phyloP scores from a whole-genome alignment of 2,797 vertebrate genomes.

The Catamblyrhynchus diadema region DNA sequence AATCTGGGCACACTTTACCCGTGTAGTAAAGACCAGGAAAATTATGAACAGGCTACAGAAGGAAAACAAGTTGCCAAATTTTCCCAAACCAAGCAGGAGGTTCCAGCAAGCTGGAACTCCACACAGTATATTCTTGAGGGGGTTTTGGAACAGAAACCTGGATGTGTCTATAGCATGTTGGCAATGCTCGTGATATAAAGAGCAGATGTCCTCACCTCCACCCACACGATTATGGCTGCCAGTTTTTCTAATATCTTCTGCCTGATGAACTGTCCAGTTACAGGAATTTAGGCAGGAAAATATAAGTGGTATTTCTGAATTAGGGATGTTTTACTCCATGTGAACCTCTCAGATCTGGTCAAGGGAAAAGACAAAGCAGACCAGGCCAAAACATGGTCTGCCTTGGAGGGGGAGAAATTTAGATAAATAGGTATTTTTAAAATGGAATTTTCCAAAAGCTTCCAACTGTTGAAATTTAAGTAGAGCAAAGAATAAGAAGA shows the following conservation, averaged over 20 bases:
- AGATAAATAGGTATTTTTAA: not conserved
- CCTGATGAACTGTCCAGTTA: constrained; percentile 64
- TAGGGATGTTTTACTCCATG: not conserved
- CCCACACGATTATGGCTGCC: constrained; percentile 55
- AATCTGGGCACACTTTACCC: constrained; percentile 63
- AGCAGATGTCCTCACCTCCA: constrained; percentile 71
- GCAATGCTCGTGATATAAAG: constrained; percentile 54
- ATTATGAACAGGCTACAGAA: constrained; percentile 53
- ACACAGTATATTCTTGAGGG: constrained; percentile 50
- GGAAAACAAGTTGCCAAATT: constrained; percentile 47
- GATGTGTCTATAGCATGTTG: constrained; percentile 57
- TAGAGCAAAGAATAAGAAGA: not conserved
- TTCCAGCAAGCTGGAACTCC: constrained; percentile 62
- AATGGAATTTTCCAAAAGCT: not conserved
- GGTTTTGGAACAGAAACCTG: constrained; percentile 67
- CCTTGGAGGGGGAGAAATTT: not conserved
- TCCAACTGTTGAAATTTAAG: not conserved
- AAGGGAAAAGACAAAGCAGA: not conserved
- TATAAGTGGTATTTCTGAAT: not conserved
- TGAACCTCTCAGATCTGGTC: not conserved
- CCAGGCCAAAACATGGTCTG: not conserved
- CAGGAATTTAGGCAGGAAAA: constrained; percentile 44
- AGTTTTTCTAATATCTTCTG: constrained; percentile 67
- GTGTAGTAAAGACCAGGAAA: constrained; percentile 48
- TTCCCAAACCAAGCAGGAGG: constrained; percentile 61